These are phyloP conservation scores for Eledona agricola DNA, from an alignment of 2,888 invertebrate genomes.

Conservation along the genomic window DNA sequence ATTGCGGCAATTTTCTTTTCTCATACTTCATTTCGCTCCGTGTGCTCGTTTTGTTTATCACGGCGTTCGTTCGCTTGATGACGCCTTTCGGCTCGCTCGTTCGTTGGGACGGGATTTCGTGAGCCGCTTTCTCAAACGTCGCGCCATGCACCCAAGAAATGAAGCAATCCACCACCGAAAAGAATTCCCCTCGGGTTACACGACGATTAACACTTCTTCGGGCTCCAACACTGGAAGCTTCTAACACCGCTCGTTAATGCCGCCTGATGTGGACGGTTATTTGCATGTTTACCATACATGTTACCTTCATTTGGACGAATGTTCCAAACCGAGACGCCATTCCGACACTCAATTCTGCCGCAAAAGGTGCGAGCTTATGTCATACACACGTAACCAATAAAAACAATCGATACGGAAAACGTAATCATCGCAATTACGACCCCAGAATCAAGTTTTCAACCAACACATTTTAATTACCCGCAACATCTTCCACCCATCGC, in stretches of 20 bases:
- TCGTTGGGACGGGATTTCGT: constrained; percentile 50
- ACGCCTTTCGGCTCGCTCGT: constrained; percentile 55
- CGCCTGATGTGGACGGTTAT: constrained; percentile 29
- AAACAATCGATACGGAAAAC: constrained; percentile 4
- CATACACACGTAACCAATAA: constrained; percentile 16
- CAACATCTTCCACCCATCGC: no score
- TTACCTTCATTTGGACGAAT: constrained; percentile 19
- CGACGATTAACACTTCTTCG: constrained; percentile 34
- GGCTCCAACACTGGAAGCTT: constrained; percentile 35
- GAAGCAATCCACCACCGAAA: constrained; percentile 37
- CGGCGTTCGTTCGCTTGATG: constrained; percentile 44
- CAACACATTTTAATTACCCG: no score
- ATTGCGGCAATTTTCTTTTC: constrained; percentile 62
- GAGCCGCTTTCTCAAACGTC: constrained; percentile 46
- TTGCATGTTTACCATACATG: constrained; percentile 30
- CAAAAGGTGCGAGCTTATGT: constrained; percentile 19
- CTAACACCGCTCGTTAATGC: constrained; percentile 31
- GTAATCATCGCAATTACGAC: constrained; percentile 8
- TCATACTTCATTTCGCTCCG: constrained; percentile 58
- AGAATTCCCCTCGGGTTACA: constrained; percentile 30
- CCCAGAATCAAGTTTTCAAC: no score
- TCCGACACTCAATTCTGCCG: constrained; percentile 7
- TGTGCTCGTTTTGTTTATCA: constrained; percentile 55
- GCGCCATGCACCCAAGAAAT: constrained; percentile 28
- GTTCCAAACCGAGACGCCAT: no score